phyloP scores from a whole-genome alignment of 2,797 vertebrate species.

The Hemitrygon akajei region DNA sequence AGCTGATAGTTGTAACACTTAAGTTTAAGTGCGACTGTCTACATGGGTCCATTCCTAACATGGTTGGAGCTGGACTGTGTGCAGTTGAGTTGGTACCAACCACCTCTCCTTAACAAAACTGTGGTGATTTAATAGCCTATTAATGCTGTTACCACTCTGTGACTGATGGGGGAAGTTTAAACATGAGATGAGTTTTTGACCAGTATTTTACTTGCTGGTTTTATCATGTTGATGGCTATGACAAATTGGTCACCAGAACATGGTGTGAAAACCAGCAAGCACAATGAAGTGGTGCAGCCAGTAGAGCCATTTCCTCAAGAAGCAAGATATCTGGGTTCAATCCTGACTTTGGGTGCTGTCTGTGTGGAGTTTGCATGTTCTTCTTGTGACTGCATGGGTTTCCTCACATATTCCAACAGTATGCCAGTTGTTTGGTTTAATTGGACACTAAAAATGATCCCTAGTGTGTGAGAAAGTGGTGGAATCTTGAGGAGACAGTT shows the following conservation, averaged over 20 bases:
- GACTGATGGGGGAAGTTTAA: background rate
- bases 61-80: too few species aligned
- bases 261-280: background rate
- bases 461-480: too few species aligned
- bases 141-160: background rate
- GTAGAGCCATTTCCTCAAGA: too few species aligned
- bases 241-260: background rate
- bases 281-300: too few species aligned
- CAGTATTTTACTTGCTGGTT: background rate
- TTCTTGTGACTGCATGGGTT: too few species aligned
- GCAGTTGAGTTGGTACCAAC: background rate
- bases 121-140: background rate
- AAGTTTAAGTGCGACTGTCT: background rate
- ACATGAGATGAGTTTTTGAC: background rate
- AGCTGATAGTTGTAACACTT: background rate
- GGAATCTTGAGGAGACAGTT: too few species aligned
- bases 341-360: too few species aligned
- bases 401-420: too few species aligned
- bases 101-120: background rate
- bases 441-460: too few species aligned
- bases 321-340: too few species aligned
- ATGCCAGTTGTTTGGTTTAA: too few species aligned
- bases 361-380: too few species aligned
- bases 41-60: background rate
- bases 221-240: background rate